A percentile compares a stretch with the other conserved stretches of the same genome.
These are phyloP conservation scores for Sus scrofa DNA, from an alignment of 2,113 vertebrate genomes.

Conservation along the genomic window T2T-Sscrofa CM000824.6:84967001-84967500, in stretches of 20 bases:
- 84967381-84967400: background rate
- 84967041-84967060: background rate
- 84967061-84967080: background rate
- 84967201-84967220: no score
- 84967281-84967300: background rate
- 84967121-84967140: background rate
- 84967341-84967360: background rate
- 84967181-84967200: no score
- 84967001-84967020: background rate
- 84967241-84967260: background rate
- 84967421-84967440: background rate
- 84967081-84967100: background rate
- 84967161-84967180: background rate
- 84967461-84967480: background rate
- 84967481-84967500: background rate
- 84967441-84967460: background rate
- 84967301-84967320: background rate
- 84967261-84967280: background rate
- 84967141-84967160: background rate
- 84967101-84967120: background rate
- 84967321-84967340: background rate
- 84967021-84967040: background rate
- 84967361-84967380: background rate
- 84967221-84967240: background rate
- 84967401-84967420: background rate